A percentile compares a stretch with the other conserved stretches of the same genome.
Evolutionary conservation across 2,797 vertebrate species (phyloP).

Genomic region (Sebastolobus alascanus): DNA sequence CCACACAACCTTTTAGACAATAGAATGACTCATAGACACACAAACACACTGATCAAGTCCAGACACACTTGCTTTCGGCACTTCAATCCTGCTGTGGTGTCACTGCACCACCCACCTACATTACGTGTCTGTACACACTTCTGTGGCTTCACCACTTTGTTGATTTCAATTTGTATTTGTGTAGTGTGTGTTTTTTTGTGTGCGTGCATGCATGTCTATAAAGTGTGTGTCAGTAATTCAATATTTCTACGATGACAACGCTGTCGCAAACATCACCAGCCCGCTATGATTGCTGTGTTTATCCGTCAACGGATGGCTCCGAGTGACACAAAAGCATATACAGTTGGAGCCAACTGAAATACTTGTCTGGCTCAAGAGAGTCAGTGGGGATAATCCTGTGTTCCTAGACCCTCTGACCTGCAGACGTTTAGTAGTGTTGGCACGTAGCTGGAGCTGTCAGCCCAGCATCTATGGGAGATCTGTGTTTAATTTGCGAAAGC

Average conservation of each 20-base stretch:
- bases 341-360: constrained; percentile 68
- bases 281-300: constrained; percentile 54
- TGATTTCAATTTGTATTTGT: neutral
- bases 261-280: constrained; percentile 55
- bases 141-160: constrained; percentile 3
- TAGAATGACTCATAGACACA: constrained; percentile 52
- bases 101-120: constrained; percentile 9
- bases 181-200: constrained; percentile 3
- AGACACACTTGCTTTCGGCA: constrained; percentile 51
- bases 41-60: constrained; percentile 50
- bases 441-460: constrained; percentile 83
- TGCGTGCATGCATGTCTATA: neutral
- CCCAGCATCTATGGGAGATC: constrained; percentile 81
- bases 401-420: constrained; percentile 76
- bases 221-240: constrained; percentile 50
- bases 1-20: constrained; percentile 25
- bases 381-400: constrained; percentile 78
- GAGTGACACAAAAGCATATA: constrained; percentile 55
- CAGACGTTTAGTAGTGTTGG: constrained; percentile 81
- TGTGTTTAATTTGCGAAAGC: constrained; percentile 84
- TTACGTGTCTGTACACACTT: constrained; percentile 12
- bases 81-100: constrained; percentile 31
- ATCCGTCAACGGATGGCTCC: constrained; percentile 66
- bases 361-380: constrained; percentile 70
- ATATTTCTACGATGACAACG: constrained; percentile 56